Conservation (phyloP, 2,113 vertebrate genomes). For the Daboia siamensis region DNA sequence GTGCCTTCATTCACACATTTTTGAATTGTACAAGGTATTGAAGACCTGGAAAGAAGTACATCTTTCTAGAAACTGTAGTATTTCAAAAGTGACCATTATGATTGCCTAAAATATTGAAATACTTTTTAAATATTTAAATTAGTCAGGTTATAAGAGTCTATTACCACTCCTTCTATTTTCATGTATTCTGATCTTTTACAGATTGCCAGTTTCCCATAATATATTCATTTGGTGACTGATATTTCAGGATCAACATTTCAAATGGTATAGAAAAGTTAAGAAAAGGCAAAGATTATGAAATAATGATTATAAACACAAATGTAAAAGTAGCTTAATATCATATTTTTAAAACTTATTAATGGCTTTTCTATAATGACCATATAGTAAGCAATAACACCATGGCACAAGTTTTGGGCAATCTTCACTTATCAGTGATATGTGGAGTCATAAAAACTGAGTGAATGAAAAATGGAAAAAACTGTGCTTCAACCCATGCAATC, state of each 20-base stretch:
- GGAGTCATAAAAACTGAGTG: constrained; percentile 5
- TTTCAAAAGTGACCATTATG: neutral
- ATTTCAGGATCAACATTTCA: neutral
- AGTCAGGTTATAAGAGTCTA: neutral
- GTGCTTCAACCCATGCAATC: constrained; percentile 25
- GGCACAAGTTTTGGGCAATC: constrained; percentile 33
- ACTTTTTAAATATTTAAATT: neutral
- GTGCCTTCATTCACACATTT: neutral
- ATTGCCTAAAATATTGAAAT: neutral
- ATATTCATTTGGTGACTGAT: neutral
- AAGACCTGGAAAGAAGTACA: neutral
- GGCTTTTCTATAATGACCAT: constrained; percentile 39
- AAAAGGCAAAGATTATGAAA: neutral
- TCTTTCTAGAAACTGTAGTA: neutral
- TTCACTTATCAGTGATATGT: neutral
- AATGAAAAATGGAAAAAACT: constrained; percentile 23
- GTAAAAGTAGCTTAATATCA: neutral
- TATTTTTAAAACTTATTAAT: neutral
- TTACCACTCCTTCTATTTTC: neutral
- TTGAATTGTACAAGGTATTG: neutral
- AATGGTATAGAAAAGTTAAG: neutral
- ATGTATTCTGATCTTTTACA: neutral
- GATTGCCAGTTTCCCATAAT: neutral
- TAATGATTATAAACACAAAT: constrained; percentile 13
- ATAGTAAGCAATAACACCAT: constrained; percentile 29